These are phyloP conservation scores for Odontothrips loti DNA, from an alignment of 2,888 invertebrate genomes.

Conservation along the genomic window DNA sequence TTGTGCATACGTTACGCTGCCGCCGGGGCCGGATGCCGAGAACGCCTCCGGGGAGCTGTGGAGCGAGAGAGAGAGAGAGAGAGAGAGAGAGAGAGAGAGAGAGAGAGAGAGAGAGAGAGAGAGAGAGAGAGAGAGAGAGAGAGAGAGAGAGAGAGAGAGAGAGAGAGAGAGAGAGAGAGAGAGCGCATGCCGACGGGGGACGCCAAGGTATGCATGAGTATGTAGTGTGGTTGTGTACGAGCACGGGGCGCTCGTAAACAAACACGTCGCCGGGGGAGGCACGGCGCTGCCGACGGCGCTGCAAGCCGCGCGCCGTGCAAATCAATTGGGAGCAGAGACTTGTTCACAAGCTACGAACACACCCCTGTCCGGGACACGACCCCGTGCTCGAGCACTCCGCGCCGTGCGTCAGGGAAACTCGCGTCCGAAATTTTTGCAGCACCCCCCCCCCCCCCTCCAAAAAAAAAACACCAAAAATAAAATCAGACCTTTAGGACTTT, in stretches of 20 bases:
- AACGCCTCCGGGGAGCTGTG: background rate
- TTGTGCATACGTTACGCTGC: background rate
- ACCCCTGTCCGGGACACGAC: too few relatives aligned
- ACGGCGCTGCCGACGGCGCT: background rate
- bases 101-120: background rate
- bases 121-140: background rate
- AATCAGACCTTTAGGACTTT: too few relatives aligned
- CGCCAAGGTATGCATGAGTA: slow-evolving; percentile 15
- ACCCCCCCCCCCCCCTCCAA: too few relatives aligned
- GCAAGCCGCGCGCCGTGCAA: slow-evolving; percentile 7
- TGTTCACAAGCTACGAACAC: too few relatives aligned
- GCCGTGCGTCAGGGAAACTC: too few relatives aligned
- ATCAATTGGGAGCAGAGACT: background rate
- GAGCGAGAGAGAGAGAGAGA: background rate
- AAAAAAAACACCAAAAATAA: too few relatives aligned
- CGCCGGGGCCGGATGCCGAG: background rate
- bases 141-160: background rate
- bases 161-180: too few relatives aligned
- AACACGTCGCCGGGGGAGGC: background rate
- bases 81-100: background rate
- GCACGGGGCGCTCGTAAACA: background rate
- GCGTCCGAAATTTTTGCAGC: too few relatives aligned
- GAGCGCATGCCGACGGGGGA: background rate
- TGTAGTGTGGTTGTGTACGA: slow-evolving; percentile 23
- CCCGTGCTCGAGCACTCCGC: too few relatives aligned